Percentiles rank a stretch among this genome's conserved stretches.
phyloP scores from a whole-genome alignment of 2,797 vertebrate species.

The Cottoperca gobio region DNA sequence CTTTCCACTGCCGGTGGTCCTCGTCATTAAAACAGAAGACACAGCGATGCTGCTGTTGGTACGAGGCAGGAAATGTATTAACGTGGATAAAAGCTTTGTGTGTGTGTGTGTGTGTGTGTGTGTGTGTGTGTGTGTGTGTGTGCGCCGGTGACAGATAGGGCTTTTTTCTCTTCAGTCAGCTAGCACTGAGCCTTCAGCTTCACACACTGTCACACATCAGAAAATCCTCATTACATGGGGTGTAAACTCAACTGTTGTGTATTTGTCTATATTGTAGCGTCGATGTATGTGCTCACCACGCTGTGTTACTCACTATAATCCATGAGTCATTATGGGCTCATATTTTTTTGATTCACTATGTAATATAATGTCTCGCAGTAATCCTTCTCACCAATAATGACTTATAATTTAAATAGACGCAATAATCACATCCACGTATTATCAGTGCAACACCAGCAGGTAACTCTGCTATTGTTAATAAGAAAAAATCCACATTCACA shows the following conservation, averaged over 20 bases:
- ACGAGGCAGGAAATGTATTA: conserved; percentile 27
- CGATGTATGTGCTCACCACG: conserved; percentile 10
- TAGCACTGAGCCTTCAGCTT: conserved; percentile 14
- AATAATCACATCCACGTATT: conserved; percentile 47
- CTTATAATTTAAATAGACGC: conserved; percentile 53
- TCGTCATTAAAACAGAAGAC: conserved; percentile 31
- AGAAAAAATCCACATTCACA: conserved; percentile 39
- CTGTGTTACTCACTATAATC: conserved; percentile 41
- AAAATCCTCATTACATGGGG: conserved; percentile 13
- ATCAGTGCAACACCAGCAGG: conserved; percentile 61
- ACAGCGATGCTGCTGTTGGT: conserved; percentile 6
- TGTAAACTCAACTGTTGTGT: neutral
- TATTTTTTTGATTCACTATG: conserved; percentile 55
- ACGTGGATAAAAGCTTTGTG: conserved; percentile 36
- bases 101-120: neutral
- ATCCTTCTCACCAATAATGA: conserved; percentile 48
- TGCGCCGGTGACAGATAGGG: conserved; percentile 16
- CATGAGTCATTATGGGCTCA: conserved; percentile 51
- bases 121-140: too few relatives aligned
- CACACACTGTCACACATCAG: conserved; percentile 9
- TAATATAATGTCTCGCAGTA: conserved; percentile 49
- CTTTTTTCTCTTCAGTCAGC: conserved; percentile 29
- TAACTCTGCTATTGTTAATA: conserved; percentile 41
- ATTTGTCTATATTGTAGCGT: conserved; percentile 10
- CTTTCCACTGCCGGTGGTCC: neutral